phyloP scores from a whole-genome alignment of 1,140 invertebrate species.

The Drosophila melanogaster region Release_6_plus_ISO1_MT NT_033777.3:30943501-30944000 shows the following conservation, averaged over 20 bases:
- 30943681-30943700: constrained; percentile 15
- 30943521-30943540: constrained; percentile 2
- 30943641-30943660: constrained; percentile 76
- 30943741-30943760: constrained; percentile 42
- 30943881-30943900: no score
- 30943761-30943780: not conserved
- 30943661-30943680: constrained; percentile 81
- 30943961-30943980: constrained; percentile 81
- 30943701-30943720: constrained; percentile 46
- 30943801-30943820: no score
- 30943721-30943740: constrained; percentile 47
- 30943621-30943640: constrained; percentile 28
- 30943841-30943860: no score
- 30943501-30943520: not conserved
- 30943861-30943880: not conserved
- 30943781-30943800: not conserved
- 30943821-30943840: no score
- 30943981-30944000: constrained; percentile 84
- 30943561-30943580: constrained; percentile 83
- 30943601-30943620: constrained; percentile 77
- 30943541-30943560: constrained; percentile 22
- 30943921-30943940: not conserved
- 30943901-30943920: not conserved
- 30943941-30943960: constrained; percentile 24
- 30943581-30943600: constrained; percentile 81